These are phyloP conservation scores for Clarias batrachus DNA, from an alignment of 2,113 vertebrate genomes.

Conservation along the genomic window DNA sequence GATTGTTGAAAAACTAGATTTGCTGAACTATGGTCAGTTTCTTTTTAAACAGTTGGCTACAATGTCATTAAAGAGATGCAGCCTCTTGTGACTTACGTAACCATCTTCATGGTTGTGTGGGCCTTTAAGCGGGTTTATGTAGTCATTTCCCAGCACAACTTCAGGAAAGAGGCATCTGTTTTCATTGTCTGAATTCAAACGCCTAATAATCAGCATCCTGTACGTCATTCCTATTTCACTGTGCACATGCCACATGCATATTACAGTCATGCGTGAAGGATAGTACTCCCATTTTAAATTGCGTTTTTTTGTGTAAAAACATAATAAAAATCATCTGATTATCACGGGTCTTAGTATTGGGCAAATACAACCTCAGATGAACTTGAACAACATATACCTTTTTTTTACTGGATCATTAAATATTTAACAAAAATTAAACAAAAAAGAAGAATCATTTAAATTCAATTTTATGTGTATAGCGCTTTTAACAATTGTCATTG, in stretches of 20 bases:
- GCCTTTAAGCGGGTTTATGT: constrained; percentile 82
- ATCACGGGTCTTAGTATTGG: no score
- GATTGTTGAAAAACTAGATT: neutral
- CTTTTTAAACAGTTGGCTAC: constrained; percentile 62
- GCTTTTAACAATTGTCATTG: no score
- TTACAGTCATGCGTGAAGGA: no score
- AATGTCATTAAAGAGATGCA: constrained; percentile 82
- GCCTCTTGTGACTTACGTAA: constrained; percentile 77
- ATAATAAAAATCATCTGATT: no score
- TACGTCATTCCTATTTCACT: constrained; percentile 78
- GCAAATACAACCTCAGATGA: no score
- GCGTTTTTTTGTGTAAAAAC: no score
- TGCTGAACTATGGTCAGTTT: neutral
- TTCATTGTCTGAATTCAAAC: constrained; percentile 66
- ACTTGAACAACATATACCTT: no score
- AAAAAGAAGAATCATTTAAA: no score
- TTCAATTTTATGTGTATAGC: no score
- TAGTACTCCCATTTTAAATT: no score
- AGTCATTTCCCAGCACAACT: constrained; percentile 73
- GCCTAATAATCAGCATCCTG: constrained; percentile 81
- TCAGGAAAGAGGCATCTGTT: constrained; percentile 82
- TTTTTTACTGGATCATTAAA: no score
- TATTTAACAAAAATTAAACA: no score
- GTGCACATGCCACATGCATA: constrained; percentile 79
- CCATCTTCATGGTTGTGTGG: constrained; percentile 82